Base-by-base conservation (phyloP, 2,888 invertebrate species). In the Pristionchus maxplancki region DNA sequence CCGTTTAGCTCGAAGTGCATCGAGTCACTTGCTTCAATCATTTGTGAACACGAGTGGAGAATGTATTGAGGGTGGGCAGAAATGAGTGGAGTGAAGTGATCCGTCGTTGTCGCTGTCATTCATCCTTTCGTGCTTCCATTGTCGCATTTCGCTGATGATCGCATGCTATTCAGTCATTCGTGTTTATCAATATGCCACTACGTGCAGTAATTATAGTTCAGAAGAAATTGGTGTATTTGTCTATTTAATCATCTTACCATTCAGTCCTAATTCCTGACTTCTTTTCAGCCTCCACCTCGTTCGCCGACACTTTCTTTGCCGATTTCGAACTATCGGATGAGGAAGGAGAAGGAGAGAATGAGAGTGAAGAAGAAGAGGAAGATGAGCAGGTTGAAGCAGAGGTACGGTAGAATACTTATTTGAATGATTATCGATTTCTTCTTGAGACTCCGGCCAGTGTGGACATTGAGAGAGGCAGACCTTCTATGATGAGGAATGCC, bases 241-340 rank as follows among this genome's bases (percentile, higher is more conserved):
- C 20, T 58, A n/a, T 58, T 24, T n/a, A 9, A 4, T 58, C 58
- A n/a, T n/a, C n/a, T 20, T 24, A n/a, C 0, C n/a, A 58, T n/a
- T n/a, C 6, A 67, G 8, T 71, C 53, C 8, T n/a, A n/a, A n/a
- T n/a, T n/a, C n/a, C n/a, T n/a, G n/a, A n/a, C n/a, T n/a, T n/a
- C n/a, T 8, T 90, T 91, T 81, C 88, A 91, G 91, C 91, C 13
- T 88, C 90, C 0, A 88, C 87, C 28, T 90, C 91, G 0, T 89
- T 91, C 58, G 89, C 90, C 24, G 90, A 90, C 48, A 90, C 89
- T 48, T 90, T 89, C 85, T 88, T 89, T 1, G 90, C 89, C 74
- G 89, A 90, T 17, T 83, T 89, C 71, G 89, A 88, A 3, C 84
- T 90, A 40, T 71, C 86, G 20, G 86, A 87, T 64, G 90, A 89